A percentile compares a stretch with the other conserved stretches of the same genome.
Evolutionary conservation across 2,888 invertebrate genomes (phyloP).

Genomic region (Chrysotoxum bicinctum): DNA sequence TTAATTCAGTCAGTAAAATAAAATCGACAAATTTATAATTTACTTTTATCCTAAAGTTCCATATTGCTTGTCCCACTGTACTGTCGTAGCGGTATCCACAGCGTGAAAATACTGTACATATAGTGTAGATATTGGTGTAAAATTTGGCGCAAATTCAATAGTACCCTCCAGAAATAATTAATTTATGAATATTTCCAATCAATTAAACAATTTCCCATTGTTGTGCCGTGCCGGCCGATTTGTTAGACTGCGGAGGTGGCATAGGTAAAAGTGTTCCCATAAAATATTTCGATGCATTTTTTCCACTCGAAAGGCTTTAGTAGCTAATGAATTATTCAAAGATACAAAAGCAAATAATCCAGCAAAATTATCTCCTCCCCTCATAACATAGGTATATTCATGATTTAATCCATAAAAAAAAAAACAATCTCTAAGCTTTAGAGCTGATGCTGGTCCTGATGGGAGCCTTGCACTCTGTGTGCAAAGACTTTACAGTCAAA

Average conservation of each 20-base stretch:
- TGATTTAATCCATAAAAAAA: slow-evolving; percentile 16
- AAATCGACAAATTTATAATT: no score
- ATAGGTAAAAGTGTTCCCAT: slow-evolving; percentile 8
- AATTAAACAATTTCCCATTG: slow-evolving; percentile 45
- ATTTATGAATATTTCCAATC: slow-evolving; percentile 69
- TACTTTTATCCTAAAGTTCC: neutral
- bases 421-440: slow-evolving; percentile 8
- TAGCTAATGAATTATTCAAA: slow-evolving; percentile 24
- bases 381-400: neutral
- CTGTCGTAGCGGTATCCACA: neutral
- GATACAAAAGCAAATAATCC: slow-evolving; percentile 32
- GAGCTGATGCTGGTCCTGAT: neutral
- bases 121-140: neutral
- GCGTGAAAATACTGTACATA: neutral
- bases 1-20: no score
- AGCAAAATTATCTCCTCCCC: neutral
- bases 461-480: neutral
- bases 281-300: slow-evolving; percentile 28
- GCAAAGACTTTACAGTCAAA: neutral
- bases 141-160: slow-evolving; percentile 48
- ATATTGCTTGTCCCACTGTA: neutral
- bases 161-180: slow-evolving; percentile 37
- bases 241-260: neutral
- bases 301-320: slow-evolving; percentile 35
- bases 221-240: neutral